Base-by-base conservation (phyloP, 1,140 invertebrate genomes). In the Portunus trituberculatus region DNA sequence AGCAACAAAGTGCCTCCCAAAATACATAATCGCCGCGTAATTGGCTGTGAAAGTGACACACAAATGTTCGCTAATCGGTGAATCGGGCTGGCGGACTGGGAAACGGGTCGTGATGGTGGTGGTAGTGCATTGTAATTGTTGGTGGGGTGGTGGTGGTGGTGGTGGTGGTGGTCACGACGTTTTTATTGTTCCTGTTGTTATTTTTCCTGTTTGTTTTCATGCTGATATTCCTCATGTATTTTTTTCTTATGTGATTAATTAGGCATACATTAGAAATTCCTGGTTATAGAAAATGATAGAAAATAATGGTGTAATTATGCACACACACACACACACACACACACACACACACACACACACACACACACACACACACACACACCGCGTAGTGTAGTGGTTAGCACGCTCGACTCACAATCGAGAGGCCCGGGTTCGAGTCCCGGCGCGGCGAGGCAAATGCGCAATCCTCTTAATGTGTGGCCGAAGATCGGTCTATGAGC, bases 341-440 rank as follows among this genome's bases (percentile, higher is more conserved):
- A 32, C 39, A 32, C 86, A 87, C 86, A 87, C 86, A 87, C 86
- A 87, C 86, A 87, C 86, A 87, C 86, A 87, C 28, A 87, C 86
- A 87, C 86, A 87, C 28, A 87, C 86, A 87, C 86, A 87, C n/a
- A n/a, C n/a, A n/a, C n/a, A n/a, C n/a, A n/a, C n/a, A n/a, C n/a
- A n/a, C n/a, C n/a, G n/a, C n/a, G n/a, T n/a, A n/a, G n/a, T n/a
- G n/a, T n/a, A n/a, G n/a, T n/a, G n/a, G n/a, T n/a, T n/a, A n/a
- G n/a, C n/a, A n/a, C n/a, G n/a, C n/a, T n/a, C n/a, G n/a, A n/a
- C n/a, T n/a, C n/a, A n/a, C n/a, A n/a, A n/a, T n/a, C n/a, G n/a
- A n/a, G n/a, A n/a, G n/a, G n/a, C n/a, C n/a, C n/a, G n/a, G n/a
- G n/a, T n/a, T n/a, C n/a, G n/a, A n/a, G n/a, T n/a, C n/a, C n/a